A percentile compares a stretch with the other conserved stretches of the same genome.
Conservation (phyloP, 2,888 invertebrate genomes). For the Zele albiditarsus region DNA sequence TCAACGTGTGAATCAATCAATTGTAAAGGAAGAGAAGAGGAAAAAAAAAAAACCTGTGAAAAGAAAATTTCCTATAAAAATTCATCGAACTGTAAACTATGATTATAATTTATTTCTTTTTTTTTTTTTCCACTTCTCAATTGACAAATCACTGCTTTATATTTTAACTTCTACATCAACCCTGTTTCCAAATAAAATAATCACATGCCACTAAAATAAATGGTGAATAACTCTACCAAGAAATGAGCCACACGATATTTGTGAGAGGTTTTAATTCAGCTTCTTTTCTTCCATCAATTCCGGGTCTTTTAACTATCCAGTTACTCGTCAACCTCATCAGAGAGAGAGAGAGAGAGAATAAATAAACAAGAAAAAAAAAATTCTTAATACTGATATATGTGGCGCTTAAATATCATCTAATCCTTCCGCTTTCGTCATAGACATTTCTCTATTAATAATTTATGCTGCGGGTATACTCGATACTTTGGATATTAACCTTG, state of each 20-base stretch:
- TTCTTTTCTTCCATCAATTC: neutral
- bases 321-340: slow-evolving; percentile 28
- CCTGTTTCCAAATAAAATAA: neutral
- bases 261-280: neutral
- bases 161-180: neutral
- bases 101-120: neutral
- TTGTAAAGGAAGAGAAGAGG: neutral
- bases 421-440: slow-evolving; percentile 18
- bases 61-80: neutral
- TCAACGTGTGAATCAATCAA: neutral
- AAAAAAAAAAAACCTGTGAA: slow-evolving; percentile 20
- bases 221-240: neutral
- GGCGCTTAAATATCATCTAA: slow-evolving; percentile 8
- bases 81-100: neutral
- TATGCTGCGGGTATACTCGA: neutral
- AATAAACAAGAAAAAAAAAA: slow-evolving; percentile 10
- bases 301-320: slow-evolving; percentile 6
- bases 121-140: neutral
- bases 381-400: slow-evolving; percentile 24
- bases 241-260: slow-evolving; percentile 1
- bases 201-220: neutral
- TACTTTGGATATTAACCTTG: neutral
- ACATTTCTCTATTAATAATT: slow-evolving; percentile 20
- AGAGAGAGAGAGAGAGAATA: neutral
- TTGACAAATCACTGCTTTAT: neutral